phyloP scores from a whole-genome alignment of 2,113 vertebrate genomes.

The Pachycephala philippinensis region DNA sequence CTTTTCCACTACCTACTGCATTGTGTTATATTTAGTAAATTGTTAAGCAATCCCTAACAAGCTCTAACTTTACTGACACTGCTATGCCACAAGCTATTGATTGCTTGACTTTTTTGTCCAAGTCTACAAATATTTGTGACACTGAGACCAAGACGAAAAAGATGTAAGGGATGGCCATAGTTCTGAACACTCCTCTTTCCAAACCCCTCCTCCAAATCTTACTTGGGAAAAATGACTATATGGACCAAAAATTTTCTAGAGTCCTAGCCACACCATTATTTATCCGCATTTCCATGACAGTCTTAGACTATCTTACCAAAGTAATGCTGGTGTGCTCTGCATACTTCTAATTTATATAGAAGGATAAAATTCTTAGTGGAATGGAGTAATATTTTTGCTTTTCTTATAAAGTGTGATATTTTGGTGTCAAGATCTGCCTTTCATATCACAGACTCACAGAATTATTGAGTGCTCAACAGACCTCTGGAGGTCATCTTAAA shows the following conservation, averaged over 20 bases:
- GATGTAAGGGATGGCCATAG: rapidly evolving
- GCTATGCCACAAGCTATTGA: background rate
- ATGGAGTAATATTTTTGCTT: background rate
- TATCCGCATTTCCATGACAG: background rate
- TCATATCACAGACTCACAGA: background rate
- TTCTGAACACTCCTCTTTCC: background rate
- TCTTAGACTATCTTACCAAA: background rate
- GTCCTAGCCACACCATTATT: background rate
- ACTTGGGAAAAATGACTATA: background rate
- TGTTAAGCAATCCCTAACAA: background rate
- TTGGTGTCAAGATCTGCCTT: background rate
- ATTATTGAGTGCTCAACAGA: background rate
- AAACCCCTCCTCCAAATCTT: rapidly evolving
- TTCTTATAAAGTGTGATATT: background rate
- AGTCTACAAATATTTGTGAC: background rate
- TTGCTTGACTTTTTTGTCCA: background rate
- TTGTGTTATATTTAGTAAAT: background rate
- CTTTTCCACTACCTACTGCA: background rate
- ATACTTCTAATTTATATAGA: background rate
- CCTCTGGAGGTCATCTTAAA: background rate
- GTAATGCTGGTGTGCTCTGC: background rate
- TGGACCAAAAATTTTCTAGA: background rate
- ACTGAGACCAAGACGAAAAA: background rate
- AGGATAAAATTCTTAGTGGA: background rate
- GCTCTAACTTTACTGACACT: background rate